Conservation (phyloP, 1,140 invertebrate genomes). For the Wasmannia auropunctata region DNA sequence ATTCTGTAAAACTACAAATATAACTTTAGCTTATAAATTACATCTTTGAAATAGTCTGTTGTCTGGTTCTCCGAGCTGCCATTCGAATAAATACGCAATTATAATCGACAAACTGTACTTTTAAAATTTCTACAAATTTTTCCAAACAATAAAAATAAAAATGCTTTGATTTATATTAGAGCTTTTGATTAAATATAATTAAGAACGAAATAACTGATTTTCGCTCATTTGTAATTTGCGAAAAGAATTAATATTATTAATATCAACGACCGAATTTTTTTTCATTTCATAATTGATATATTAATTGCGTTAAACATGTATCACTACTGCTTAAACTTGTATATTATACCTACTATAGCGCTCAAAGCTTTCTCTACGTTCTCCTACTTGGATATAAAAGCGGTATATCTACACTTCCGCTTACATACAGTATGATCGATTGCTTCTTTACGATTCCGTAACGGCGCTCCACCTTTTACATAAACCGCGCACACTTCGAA, state of each 20-base stretch:
- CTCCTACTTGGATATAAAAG: background rate
- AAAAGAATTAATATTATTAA: background rate
- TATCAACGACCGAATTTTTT: background rate
- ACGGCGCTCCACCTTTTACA: slow-evolving; percentile 18
- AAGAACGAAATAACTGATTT: background rate
- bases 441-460: slow-evolving; percentile 17
- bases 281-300: background rate
- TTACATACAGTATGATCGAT: slow-evolving; percentile 24
- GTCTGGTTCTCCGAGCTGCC: background rate
- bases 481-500: slow-evolving; percentile 22
- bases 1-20: too few relatives aligned
- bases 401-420: background rate
- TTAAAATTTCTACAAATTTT: background rate
- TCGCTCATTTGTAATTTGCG: background rate
- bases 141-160: background rate
- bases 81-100: background rate
- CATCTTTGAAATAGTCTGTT: background rate
- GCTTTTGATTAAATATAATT: background rate
- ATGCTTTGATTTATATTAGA: background rate
- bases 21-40: too few relatives aligned
- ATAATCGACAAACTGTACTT: background rate
- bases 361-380: background rate
- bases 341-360: background rate
- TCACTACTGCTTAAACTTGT: background rate
- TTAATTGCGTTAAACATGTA: background rate